These are phyloP conservation scores for Podarcis cretensis DNA, from an alignment of 2,113 vertebrate species.

Conservation along the genomic window DNA sequence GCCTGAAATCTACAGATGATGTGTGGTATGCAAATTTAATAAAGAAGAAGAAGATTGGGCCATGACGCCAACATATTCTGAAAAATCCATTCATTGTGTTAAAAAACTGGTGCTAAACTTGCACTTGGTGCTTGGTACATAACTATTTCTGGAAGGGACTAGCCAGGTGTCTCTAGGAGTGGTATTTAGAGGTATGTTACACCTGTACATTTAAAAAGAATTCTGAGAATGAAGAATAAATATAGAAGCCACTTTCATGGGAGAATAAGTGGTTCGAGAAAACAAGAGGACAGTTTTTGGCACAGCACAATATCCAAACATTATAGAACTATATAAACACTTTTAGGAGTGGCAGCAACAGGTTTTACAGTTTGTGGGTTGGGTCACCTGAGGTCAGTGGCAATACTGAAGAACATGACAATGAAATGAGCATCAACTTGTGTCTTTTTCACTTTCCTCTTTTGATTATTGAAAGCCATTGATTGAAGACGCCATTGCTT, in stretches of 20 bases:
- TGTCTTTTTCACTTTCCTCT: background rate
- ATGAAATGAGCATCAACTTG: background rate
- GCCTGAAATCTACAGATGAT: too few species aligned
- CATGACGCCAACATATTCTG: background rate
- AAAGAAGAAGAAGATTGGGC: background rate
- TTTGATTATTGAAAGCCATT: background rate
- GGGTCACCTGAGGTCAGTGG: background rate
- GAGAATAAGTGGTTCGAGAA: too few species aligned
- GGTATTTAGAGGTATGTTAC: background rate
- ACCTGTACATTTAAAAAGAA: background rate
- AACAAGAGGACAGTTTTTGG: too few species aligned
- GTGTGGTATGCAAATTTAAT: too few species aligned
- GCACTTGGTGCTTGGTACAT: background rate
- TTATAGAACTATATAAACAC: background rate
- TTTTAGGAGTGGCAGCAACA: background rate
- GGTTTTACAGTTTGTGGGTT: background rate
- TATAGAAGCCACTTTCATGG: too few species aligned
- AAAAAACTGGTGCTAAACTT: too few species aligned
- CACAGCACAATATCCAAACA: background rate
- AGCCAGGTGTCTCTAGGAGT: background rate
- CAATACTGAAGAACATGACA: background rate
- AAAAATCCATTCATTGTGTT: background rate
- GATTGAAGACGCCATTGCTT: background rate
- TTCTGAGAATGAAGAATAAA: too few species aligned
- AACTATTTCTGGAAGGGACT: background rate